phyloP scores from a whole-genome alignment of 2,797 vertebrate species.

The Mionectes olivaceus region DNA sequence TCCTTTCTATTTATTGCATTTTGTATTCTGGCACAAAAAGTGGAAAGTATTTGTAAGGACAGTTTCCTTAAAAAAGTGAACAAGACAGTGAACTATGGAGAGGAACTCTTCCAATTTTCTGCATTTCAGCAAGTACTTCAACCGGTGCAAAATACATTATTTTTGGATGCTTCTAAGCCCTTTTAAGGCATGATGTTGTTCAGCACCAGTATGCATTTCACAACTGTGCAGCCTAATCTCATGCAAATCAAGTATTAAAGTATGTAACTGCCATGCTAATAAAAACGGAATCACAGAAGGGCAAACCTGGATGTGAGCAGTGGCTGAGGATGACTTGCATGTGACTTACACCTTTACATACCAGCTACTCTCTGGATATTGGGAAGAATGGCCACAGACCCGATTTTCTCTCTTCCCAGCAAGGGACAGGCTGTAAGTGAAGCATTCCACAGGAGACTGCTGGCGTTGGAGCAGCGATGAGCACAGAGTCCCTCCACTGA shows the following conservation, averaged over 20 bases:
- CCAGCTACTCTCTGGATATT: background rate
- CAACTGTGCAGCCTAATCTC: background rate
- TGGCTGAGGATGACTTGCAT: accelerated
- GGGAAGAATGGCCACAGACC: background rate
- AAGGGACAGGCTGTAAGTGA: background rate
- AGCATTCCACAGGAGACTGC: background rate
- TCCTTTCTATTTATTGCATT: background rate
- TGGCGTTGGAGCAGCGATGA: accelerated
- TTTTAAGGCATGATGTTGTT: background rate
- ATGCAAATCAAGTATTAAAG: background rate
- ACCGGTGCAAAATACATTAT: background rate
- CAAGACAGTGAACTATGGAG: background rate
- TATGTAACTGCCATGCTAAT: background rate
- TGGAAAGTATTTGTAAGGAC: background rate
- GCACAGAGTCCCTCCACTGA: background rate
- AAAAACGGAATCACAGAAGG: background rate
- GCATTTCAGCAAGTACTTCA: background rate
- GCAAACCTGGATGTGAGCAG: background rate
- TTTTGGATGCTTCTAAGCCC: background rate
- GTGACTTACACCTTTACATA: background rate
- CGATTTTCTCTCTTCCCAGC: accelerated
- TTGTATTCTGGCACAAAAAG: background rate
- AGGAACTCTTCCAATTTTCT: background rate
- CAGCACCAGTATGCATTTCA: background rate
- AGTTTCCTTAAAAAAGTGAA: background rate